Base-by-base conservation (phyloP, 2,888 invertebrate species). In the Orchesellides sinensis region DNA sequence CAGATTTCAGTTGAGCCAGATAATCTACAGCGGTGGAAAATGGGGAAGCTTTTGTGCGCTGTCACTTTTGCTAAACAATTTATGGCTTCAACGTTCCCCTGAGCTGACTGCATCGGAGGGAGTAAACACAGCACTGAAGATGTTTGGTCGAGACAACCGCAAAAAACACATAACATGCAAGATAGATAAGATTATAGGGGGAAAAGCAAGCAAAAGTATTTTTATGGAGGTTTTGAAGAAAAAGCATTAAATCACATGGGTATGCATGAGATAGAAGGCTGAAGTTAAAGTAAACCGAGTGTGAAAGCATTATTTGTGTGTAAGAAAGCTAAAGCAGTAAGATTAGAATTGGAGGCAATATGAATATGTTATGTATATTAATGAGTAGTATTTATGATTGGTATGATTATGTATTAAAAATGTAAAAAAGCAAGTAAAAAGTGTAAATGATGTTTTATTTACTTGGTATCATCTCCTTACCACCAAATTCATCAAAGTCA, bases 401-500 rank as follows among this genome's bases (percentile, higher is more conserved):
- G 40, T 40, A 40, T 14, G n/a, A 21, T 8, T 52, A 21, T 21
- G 21, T n/a, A 2, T n/a, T 47, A 21, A 8, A 35, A 35, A 52
- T 17, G 17, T 17, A 17, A 52, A 63, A 35, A 35, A 25, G 19
- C 14, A 35, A 32, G 56, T 23, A 23, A 23, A 23, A 23, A 23
- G 56, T 23, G 10, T 5, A 17, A 25, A 27, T 27, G n/a, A 8
- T 40, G n/a, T 19, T 40, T 40, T 40, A n/a, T 40, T 40, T 40
- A 40, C 19, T 52, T 21, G n/a, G 1, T 19, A 21, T 2, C 2
- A 52, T 52, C 54, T 83, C 35, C 87, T 88, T 88, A 88, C 88
- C 88, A 82, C 88, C 88, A 79, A 88, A 88, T 40, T 87, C 86
- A 84, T 88, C 88, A 87, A 88, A 88, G 85, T 88, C 88, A 74